phyloP scores from a whole-genome alignment of 2,113 vertebrate species.

The Zosterops lateralis region DNA sequence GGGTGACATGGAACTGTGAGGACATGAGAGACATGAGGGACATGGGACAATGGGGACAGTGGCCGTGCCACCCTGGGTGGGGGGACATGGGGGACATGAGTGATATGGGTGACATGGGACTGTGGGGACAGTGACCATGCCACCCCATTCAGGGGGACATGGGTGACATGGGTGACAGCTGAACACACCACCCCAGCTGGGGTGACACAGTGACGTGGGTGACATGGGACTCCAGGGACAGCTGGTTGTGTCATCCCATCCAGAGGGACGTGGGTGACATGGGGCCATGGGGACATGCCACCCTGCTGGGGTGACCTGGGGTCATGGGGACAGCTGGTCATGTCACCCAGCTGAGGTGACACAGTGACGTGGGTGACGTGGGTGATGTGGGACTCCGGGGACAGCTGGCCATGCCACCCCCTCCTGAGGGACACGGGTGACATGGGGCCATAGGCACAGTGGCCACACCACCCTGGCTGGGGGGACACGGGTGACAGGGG shows the following conservation, averaged over 20 bases:
- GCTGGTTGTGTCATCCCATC: background rate
- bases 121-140: background rate
- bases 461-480: background rate
- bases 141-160: background rate
- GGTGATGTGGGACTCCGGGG: background rate
- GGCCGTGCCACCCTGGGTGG: too few relatives aligned
- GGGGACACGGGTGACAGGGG: background rate
- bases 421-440: background rate
- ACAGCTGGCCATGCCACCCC: background rate
- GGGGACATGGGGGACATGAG: background rate
- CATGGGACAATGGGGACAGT: background rate
- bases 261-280: background rate
- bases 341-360: background rate
- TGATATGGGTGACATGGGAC: background rate
- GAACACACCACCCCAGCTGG: background rate
- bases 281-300: background rate
- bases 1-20: rapidly evolving
- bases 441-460: background rate
- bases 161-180: background rate
- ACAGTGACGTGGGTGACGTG: background rate
- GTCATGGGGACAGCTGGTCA: background rate
- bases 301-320: background rate
- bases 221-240: background rate
- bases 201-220: background rate
- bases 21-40: background rate